phyloP scores from a whole-genome alignment of 2,888 invertebrate genomes.

The Philopedon plagiatum region DNA sequence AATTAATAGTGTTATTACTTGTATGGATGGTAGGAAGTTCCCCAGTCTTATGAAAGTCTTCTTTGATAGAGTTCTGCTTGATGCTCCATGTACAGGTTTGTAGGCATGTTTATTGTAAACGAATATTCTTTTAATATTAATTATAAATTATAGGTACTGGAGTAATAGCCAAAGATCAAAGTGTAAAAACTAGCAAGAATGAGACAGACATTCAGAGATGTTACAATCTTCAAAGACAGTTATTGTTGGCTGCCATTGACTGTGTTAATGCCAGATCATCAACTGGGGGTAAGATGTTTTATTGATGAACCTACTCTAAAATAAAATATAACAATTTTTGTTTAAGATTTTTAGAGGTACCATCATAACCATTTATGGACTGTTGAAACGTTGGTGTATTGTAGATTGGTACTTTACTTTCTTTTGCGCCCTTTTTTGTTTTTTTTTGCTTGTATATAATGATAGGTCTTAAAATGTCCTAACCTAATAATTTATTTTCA shows the following conservation, averaged over 20 bases:
- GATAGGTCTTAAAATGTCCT: too few species aligned
- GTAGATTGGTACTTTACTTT: too few species aligned
- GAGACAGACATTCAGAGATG: conserved; percentile 92
- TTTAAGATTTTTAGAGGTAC: too few species aligned
- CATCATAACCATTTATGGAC: too few species aligned
- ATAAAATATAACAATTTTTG: too few species aligned
- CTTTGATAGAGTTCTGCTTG: conserved; percentile 90
- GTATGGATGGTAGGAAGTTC: conserved; percentile 91
- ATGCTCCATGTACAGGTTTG: conserved; percentile 96
- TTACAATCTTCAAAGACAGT: conserved; percentile 91
- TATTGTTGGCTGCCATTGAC: conserved; percentile 97
- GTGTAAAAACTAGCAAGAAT: conserved; percentile 94
- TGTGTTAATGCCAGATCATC: conserved; percentile 92
- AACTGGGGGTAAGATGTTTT: conserved; percentile 73
- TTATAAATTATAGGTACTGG: conserved; percentile 82
- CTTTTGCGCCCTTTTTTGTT: too few species aligned
- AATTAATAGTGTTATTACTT: conserved; percentile 91
- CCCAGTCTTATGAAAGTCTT: conserved; percentile 88
- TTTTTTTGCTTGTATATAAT: too few species aligned
- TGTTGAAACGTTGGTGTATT: too few species aligned
- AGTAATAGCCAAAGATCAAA: conserved; percentile 96
- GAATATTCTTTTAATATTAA: not conserved
- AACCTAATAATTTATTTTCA: too few species aligned
- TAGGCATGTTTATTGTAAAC: too few species aligned
- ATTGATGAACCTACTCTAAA: too few species aligned